Evolutionary conservation across 2,888 invertebrate species (phyloP).

Genomic region (Lithophane ornitopus): DNA sequence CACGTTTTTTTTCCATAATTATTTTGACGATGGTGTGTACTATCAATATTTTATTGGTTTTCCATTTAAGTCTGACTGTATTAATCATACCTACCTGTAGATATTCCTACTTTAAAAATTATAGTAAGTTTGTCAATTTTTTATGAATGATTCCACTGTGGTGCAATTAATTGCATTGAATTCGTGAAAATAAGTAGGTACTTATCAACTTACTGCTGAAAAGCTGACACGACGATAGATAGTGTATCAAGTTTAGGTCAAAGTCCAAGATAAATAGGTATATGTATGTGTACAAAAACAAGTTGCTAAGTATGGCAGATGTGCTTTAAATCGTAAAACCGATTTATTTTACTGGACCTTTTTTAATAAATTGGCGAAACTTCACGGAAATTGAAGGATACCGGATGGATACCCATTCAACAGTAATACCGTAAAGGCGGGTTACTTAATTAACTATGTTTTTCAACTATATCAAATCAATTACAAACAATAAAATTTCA

Average conservation of each 20-base stretch:
- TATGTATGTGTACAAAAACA: not conserved
- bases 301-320: not conserved
- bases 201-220: slow-evolving; percentile 67
- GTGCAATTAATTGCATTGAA: slow-evolving; percentile 30
- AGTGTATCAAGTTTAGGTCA: slow-evolving; percentile 65
- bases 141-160: slow-evolving; percentile 16
- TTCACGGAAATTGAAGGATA: not conserved
- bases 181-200: slow-evolving; percentile 39
- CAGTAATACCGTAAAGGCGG: too few relatives aligned
- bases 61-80: not conserved
- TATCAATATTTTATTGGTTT: not conserved
- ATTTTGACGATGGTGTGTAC: too few relatives aligned
- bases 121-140: not conserved
- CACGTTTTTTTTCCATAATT: too few relatives aligned
- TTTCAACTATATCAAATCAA: too few relatives aligned
- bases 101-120: not conserved
- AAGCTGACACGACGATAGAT: slow-evolving; percentile 65
- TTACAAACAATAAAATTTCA: too few relatives aligned
- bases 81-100: not conserved
- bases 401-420: too few relatives aligned
- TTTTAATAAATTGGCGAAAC: not conserved
- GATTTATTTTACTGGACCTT: not conserved
- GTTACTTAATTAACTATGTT: too few relatives aligned
- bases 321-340: not conserved
- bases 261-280: slow-evolving; percentile 48